Percentiles rank a stretch among this genome's conserved stretches.
Conservation (phyloP, 2,113 vertebrate species). For the Triplophysa siluroides region DNA sequence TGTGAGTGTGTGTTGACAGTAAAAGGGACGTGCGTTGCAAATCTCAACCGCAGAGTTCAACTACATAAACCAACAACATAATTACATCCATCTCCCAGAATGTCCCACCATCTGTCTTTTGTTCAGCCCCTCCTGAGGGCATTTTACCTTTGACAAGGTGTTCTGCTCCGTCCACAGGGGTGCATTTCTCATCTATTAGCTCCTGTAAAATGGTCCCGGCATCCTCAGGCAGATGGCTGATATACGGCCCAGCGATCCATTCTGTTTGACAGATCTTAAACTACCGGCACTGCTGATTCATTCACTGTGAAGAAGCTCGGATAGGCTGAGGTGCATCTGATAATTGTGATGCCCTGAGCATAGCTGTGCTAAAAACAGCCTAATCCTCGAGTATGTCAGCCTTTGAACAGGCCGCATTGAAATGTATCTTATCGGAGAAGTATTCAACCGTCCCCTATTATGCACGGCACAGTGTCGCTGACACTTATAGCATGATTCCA, state of each 20-base stretch:
- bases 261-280: constrained; percentile 49
- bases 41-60: not conserved
- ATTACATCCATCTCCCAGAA: constrained; percentile 15
- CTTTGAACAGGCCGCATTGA: constrained; percentile 65
- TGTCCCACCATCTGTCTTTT: constrained; percentile 11
- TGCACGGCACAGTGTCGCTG: constrained; percentile 65
- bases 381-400: constrained; percentile 72
- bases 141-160: constrained; percentile 53
- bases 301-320: constrained; percentile 60
- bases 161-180: constrained; percentile 44
- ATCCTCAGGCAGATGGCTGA: constrained; percentile 58
- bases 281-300: constrained; percentile 53
- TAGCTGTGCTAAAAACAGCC: constrained; percentile 67
- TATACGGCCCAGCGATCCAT: constrained; percentile 52
- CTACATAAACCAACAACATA: constrained; percentile 4
- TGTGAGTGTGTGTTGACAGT: not conserved
- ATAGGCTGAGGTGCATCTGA: constrained; percentile 53
- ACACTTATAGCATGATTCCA: constrained; percentile 63
- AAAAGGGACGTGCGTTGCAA: not conserved
- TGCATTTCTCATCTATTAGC: constrained; percentile 37
- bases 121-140: constrained; percentile 14
- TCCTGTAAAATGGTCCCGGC: constrained; percentile 36
- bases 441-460: constrained; percentile 69
- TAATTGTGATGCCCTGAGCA: constrained; percentile 61
- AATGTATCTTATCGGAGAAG: constrained; percentile 69